Evolutionary conservation across 53 echinoderm and acorn worm genomes (phyloP), one percentile per base, ranked within the genome.

Genomic region (Actinopyga echinites): DNA sequence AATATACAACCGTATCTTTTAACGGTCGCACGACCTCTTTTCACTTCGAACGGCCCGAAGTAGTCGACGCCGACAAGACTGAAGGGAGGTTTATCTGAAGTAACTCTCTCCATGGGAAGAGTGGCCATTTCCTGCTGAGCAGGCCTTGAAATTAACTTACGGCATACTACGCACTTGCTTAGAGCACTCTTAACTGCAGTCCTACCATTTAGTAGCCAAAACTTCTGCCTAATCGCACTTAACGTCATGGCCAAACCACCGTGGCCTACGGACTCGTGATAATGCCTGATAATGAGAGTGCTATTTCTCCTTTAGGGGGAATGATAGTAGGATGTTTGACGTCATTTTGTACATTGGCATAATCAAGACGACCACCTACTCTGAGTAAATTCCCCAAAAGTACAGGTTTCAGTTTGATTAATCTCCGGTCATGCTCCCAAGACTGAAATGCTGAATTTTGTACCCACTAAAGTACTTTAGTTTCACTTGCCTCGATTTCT

Each of bases 161-260:
- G 30, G n/a, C 84, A 83, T 12, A 40, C 43, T 12, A 83, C 54
- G 30, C 84, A 83, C 2, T 67, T 69, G 56, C 69, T 69, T 32
- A 83, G 53, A 12, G 17, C 49, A 49, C 67, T 20, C 34, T 69
- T 69, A 8, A 83, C 69, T 67, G 82, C 19, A 24, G 34, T n/a
- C 20, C 40, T 1, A 29, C 82, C 64, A 35, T 82, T 82, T 30
- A 82, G 23, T n/a, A 82, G 22, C 64, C 64, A 82, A 64, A 20
- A 82, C 63, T 25, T 63, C 26, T 64, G 34, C 7, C 40, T n/a
- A 32, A 79, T 53, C 3, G 29, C 24, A 31, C 28, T 30, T 21
- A 79, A 82, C 52, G 58, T 61, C 80, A 57, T 81, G 32, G 57
- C 19, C 89, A 74, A n/a, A 71, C 89, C 60, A 77, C 89, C 42